Conservation (phyloP, 2,113 vertebrate genomes). For the Leiothrix lutea region DNA sequence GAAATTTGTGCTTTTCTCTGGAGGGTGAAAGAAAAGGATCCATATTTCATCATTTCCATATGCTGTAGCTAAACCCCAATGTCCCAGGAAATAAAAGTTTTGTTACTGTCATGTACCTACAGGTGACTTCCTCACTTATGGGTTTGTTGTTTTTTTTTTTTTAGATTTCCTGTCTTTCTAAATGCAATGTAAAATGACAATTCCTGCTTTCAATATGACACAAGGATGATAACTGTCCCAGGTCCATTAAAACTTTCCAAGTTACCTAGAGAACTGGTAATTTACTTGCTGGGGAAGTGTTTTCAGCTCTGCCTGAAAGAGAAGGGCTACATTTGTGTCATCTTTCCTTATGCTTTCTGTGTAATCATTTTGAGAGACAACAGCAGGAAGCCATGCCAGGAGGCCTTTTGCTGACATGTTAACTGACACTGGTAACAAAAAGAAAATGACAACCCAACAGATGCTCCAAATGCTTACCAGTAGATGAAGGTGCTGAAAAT, state of each 20-base stretch:
- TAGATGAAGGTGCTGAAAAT: constrained; percentile 88
- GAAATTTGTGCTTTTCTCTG: not conserved
- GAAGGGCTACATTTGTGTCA: not conserved
- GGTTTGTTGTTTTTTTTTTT: no score
- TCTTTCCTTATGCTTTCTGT: not conserved
- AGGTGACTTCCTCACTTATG: not conserved
- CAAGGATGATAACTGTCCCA: not conserved
- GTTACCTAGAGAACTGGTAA: not conserved
- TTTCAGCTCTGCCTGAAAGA: not conserved
- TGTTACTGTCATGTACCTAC: not conserved
- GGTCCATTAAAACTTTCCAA: not conserved
- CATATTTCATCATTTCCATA: not conserved
- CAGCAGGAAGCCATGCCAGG: not conserved
- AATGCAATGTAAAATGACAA: not conserved
- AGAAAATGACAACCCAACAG: not conserved
- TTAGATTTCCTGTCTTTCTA: not conserved
- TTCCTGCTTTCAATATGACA: not conserved
- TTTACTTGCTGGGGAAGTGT: not conserved
- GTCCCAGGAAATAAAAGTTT: not conserved
- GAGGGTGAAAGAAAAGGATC: not conserved
- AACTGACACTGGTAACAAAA: not conserved
- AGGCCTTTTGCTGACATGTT: not conserved
- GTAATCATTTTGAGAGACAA: not conserved
- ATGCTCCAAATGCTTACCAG: constrained; percentile 76
- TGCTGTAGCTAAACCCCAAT: not conserved